These are phyloP conservation scores for Calephelis perditalis DNA, from an alignment of 2,888 invertebrate species.

Conservation along the genomic window DNA sequence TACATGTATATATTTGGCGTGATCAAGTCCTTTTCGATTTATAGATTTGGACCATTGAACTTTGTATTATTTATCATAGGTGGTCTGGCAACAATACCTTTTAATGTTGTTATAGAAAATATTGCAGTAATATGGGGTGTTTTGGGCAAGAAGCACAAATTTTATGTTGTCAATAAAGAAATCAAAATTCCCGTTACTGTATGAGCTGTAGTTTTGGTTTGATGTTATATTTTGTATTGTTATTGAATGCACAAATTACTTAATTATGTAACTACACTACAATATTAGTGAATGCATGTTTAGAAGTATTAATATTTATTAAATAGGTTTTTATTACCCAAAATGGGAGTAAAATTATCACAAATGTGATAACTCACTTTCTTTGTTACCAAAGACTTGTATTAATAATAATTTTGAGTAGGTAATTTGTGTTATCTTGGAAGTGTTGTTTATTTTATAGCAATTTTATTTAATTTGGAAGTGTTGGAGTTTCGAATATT, in stretches of 20 bases:
- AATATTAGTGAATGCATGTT: conserved; percentile 35
- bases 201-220: conserved; percentile 49
- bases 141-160: conserved; percentile 96
- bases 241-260: conserved; percentile 58
- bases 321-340: conserved; percentile 23
- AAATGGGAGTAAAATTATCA: conserved; percentile 22
- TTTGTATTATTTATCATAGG: conserved; percentile 90
- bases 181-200: conserved; percentile 83
- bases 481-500: background rate
- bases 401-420: conserved; percentile 26
- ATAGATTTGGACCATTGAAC: conserved; percentile 88
- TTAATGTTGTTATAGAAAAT: conserved; percentile 96
- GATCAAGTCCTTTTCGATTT: conserved; percentile 95
- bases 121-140: conserved; percentile 96
- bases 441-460: conserved; percentile 27
- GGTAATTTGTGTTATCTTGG: conserved; percentile 20
- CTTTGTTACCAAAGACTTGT: conserved; percentile 37
- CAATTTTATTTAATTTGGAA: conserved; percentile 13
- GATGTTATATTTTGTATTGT: conserved; percentile 39
- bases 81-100: conserved; percentile 93
- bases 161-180: conserved; percentile 97
- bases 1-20: conserved; percentile 99
- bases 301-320: conserved; percentile 33
- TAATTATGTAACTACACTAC: conserved; percentile 29
- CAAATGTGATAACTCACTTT: conserved; percentile 29